Base-by-base conservation (phyloP, 2,797 vertebrate genomes). In the Netta rufina region DNA sequence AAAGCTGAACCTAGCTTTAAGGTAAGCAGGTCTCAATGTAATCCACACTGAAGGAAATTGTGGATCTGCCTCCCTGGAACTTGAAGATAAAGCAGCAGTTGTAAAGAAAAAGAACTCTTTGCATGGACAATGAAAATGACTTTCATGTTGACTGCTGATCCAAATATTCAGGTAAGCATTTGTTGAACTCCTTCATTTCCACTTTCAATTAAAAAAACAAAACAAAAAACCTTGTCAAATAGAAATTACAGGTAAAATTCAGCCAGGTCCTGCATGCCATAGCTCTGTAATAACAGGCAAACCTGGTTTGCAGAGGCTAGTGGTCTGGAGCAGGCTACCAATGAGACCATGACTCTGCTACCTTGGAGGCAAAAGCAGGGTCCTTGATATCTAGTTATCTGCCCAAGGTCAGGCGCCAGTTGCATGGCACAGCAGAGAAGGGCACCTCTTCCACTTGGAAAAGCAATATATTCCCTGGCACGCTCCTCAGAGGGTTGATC, bases 11-110 rank as follows among this genome's bases (percentile, higher is more conserved):
- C 5, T 19, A 84, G 3, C 25, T 71, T 79, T 13, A 45, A 20
- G 1, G 4, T 16, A n/a, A 73, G 4, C 1, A 56, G 17, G 21
- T 8, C 2, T 82, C 2, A 4, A 9, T 49, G 9, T 41, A 12
- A 19, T 75, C 22, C 3, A 3, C 54, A 28, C 18, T 84, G 12
- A 39, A 61, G 77, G 20, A 69, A 33, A 11, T 0, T 69, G 11
- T 56, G n/a, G 17, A 27, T 38, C 9, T 0, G 10, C 6, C 4
- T 58, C 38, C 33, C 11, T 30, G 73, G n/a, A 77, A 21, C 19
- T 17, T 43, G 18, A 77, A 58, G 15, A 36, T 9, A 32, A 30
- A 9, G 6, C 5, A 13, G 61, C 9, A 1, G 2, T 18, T 64
- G 7, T 38, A 33, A 77, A 24, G 27, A 21, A 41, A 64, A 22